Percentiles rank a stretch among this genome's conserved stretches.
Evolutionary conservation across 92 coral and sea anemone species (phyloP).

Genomic region (Phenganax marumi): DNA sequence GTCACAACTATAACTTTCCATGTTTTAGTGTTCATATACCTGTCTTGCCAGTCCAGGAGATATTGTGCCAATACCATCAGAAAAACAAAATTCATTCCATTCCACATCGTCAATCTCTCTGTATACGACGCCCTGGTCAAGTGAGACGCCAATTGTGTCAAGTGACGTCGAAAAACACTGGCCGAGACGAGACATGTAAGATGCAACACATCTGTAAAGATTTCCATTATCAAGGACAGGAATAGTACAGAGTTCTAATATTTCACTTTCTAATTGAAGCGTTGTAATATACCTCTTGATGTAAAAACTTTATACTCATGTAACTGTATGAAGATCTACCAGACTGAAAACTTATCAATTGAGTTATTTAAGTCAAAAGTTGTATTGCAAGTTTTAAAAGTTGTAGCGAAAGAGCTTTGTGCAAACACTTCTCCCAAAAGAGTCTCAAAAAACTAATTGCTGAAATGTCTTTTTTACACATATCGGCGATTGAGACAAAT

Average conservation of each 20-base stretch:
- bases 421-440: too few relatives aligned
- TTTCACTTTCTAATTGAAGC: too few relatives aligned
- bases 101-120: conserved; percentile 58
- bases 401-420: too few relatives aligned
- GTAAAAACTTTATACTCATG: too few relatives aligned
- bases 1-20: too few relatives aligned
- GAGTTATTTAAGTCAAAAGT: too few relatives aligned
- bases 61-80: conserved; percentile 53
- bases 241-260: too few relatives aligned
- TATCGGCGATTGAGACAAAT: not conserved
- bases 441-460: not conserved
- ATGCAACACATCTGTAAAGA: conserved; percentile 74
- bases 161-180: conserved; percentile 96
- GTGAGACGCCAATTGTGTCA: conserved; percentile 81
- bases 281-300: too few relatives aligned
- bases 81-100: conserved; percentile 66
- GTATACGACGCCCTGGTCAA: conserved; percentile 69
- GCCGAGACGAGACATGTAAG: conserved; percentile 88
- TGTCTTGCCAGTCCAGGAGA: conserved; percentile 23
- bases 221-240: too few relatives aligned
- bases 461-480: not conserved
- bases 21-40: not conserved
- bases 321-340: too few relatives aligned
- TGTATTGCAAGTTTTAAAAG: too few relatives aligned
- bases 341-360: too few relatives aligned